phyloP scores from a whole-genome alignment of 2,888 invertebrate genomes.

The Lochmaea crataegi region DNA sequence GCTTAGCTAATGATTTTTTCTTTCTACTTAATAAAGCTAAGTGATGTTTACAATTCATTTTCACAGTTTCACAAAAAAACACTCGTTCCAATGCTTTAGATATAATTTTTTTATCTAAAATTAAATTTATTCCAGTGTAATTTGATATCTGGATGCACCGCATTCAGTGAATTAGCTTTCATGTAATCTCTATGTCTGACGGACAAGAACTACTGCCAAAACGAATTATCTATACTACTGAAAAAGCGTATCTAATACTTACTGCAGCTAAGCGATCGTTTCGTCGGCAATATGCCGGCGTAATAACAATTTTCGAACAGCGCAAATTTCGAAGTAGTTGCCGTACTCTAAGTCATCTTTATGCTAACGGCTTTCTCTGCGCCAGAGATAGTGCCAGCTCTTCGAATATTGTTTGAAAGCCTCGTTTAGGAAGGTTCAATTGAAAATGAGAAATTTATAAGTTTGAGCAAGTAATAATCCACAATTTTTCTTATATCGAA shows the following conservation, averaged over 20 bases:
- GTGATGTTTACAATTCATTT: too few relatives aligned
- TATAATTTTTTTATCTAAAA: neutral
- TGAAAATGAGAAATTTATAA: slow-evolving; percentile 15
- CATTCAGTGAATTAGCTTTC: neutral
- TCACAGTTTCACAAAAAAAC: too few relatives aligned
- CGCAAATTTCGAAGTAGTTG: slow-evolving; percentile 16
- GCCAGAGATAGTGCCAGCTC: slow-evolving; percentile 20
- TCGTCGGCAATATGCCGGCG: slow-evolving; percentile 27
- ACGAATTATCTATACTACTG: slow-evolving; percentile 8
- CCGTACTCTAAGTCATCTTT: slow-evolving; percentile 35
- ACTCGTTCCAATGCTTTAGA: too few relatives aligned
- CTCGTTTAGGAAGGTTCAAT: slow-evolving; percentile 16
- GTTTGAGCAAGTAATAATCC: neutral
- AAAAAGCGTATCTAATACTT: slow-evolving; percentile 20
- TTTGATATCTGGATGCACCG: neutral
- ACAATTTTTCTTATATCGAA: neutral
- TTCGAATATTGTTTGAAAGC: slow-evolving; percentile 27
- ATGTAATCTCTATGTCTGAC: slow-evolving; percentile 12
- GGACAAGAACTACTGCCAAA: slow-evolving; percentile 13
- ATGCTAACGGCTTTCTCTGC: slow-evolving; percentile 35
- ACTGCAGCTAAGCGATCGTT: slow-evolving; percentile 20
- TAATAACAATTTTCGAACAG: slow-evolving; percentile 27
- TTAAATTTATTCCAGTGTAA: neutral
- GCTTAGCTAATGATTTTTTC: too few relatives aligned
- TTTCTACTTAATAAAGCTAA: too few relatives aligned